Percentiles rank a stretch among this genome's conserved stretches.
These are phyloP conservation scores for Melinaea marsaeus DNA, from an alignment of 2,888 invertebrate genomes.

Conservation along the genomic window DNA sequence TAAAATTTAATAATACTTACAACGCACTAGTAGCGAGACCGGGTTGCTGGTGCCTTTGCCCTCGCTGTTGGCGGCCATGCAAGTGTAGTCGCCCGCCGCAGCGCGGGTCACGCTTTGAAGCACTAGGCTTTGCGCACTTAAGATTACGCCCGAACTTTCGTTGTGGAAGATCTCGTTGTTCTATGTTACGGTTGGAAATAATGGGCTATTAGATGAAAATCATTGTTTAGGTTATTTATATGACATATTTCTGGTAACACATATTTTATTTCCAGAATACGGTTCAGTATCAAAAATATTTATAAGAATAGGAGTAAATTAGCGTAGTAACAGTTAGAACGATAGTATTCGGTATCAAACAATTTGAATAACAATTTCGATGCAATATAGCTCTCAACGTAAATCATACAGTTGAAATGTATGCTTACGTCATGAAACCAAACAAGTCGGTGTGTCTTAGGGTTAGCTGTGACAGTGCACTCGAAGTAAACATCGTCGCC, in stretches of 20 bases:
- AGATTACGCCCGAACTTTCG: slow-evolving; percentile 87
- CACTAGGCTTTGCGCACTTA: slow-evolving; percentile 91
- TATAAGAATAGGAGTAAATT: not conserved
- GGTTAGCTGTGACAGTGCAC: slow-evolving; percentile 90
- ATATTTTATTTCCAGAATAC: too few species aligned
- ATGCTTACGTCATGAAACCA: slow-evolving; percentile 87
- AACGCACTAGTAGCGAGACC: slow-evolving; percentile 82
- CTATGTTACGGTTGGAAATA: slow-evolving; percentile 58
- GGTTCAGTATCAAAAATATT: not conserved
- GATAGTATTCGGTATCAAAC: not conserved
- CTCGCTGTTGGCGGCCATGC: slow-evolving; percentile 90
- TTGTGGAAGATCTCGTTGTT: slow-evolving; percentile 90
- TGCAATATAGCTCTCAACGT: not conserved
- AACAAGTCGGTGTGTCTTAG: slow-evolving; percentile 88
- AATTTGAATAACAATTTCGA: not conserved
- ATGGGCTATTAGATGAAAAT: not conserved
- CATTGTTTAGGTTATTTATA: too few species aligned
- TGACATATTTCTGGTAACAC: too few species aligned
- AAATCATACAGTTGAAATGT: not conserved
- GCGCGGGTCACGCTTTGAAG: slow-evolving; percentile 89
- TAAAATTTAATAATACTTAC: slow-evolving; percentile 68
- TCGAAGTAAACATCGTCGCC: slow-evolving; percentile 93
- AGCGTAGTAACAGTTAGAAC: too few species aligned
- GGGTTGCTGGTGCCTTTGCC: slow-evolving; percentile 88
- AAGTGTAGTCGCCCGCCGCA: slow-evolving; percentile 92